Evolutionary conservation across 2,888 invertebrate species (phyloP), one percentile per base, ranked within the genome.

Genomic region (Mesorhabditis belari): DNA sequence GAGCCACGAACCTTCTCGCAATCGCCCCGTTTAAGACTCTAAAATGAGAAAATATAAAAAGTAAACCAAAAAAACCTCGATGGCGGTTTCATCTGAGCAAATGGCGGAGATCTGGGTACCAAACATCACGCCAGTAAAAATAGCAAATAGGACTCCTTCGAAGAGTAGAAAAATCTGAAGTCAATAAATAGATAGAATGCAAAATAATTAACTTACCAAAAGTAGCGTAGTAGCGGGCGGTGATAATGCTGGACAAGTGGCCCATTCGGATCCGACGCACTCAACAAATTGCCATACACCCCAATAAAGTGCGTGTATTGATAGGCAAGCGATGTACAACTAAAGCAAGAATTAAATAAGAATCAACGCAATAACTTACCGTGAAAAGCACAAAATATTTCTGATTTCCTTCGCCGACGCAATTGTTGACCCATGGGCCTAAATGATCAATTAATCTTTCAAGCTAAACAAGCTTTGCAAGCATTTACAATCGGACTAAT

Each of bases 361-460:
- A 71, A 57, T 17, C 12, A 55, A 59, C 3, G 44, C 19, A 55
- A 44, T 25, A 49, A 62, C 88, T 87, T 83, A 93, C 93, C 67
- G 93, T 94, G 83, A 98, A 98, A 60, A 98, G 86, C 62, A 98
- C 94, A 85, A 98, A 98, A 84, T 90, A 98, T 84, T 98, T 98
- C 85, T 99, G 98, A 85, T 99, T 99, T 81, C 90, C 92, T 83
- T 96, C 96, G 23, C 98, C 98, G 2, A 98, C 94, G 83, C 98
- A 98, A 82, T 98, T 98, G 82, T 98, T 98, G 6, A 98, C 83
- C 81, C 80, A 81, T 6, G 69, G 60, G 55, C 29, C 63, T 26
- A n/a, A 5, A 57, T 35, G 44, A n/a, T n/a, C n/a, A n/a, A n/a
- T n/a, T n/a, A n/a, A n/a, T n/a, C n/a, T n/a, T n/a, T n/a, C n/a